phyloP scores from a whole-genome alignment of 2,888 invertebrate species.

The Parasteatoda lunata region DNA sequence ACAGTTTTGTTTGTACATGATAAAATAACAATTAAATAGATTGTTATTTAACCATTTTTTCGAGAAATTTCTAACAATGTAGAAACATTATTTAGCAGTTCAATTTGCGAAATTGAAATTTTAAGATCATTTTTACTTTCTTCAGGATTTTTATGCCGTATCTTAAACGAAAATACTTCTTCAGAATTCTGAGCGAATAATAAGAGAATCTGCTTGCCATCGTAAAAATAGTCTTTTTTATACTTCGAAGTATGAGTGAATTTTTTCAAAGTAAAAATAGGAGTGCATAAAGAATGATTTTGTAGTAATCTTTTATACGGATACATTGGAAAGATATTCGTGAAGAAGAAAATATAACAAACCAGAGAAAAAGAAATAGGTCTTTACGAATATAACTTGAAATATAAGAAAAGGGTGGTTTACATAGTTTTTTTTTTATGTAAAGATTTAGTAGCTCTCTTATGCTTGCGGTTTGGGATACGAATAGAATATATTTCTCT shows the following conservation, averaged over 20 bases:
- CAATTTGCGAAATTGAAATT: too few relatives aligned
- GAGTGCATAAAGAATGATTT: neutral
- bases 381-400: neutral
- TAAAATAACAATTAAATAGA: too few relatives aligned
- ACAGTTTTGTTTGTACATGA: too few relatives aligned
- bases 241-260: neutral
- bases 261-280: neutral
- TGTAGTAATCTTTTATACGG: neutral
- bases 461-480: neutral
- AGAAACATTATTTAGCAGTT: too few relatives aligned
- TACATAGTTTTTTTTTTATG: neutral
- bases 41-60: too few relatives aligned
- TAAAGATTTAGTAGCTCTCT: constrained; percentile 2
- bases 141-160: too few relatives aligned
- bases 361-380: neutral
- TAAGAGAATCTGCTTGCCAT: neutral
- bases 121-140: too few relatives aligned
- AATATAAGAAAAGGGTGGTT: neutral
- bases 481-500: neutral
- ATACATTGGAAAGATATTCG: neutral
- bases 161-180: too few relatives aligned
- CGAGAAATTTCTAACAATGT: too few relatives aligned
- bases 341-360: constrained; percentile 2
- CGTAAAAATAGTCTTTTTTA: neutral
- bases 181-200: too few relatives aligned